Evolutionary conservation across 2,888 invertebrate genomes (phyloP), one percentile per base, ranked within the genome.

Genomic region (Phyllotreta cruciferae): DNA sequence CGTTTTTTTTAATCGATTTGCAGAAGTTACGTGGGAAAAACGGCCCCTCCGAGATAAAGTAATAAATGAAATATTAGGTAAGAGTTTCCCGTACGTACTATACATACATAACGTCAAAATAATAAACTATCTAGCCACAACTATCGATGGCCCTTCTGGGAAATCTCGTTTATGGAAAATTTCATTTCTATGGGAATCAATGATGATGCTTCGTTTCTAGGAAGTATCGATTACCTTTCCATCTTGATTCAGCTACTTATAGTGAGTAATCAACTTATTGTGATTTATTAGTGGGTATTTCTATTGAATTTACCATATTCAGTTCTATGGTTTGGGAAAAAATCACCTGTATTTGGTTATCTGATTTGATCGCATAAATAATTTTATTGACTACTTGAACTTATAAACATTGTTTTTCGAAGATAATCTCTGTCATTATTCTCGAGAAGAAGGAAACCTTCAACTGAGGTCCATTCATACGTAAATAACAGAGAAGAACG

Each of bases 351-450:
- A 24, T 24, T 24, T 24, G 24, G 34, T 38, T n/a, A 55, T 55
- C 24, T 35, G 41, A 42, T 55, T 41, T 10, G 38, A 9, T 56
- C n/a, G 10, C 11, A 35, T 11, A 35, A 49, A 47, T 39, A 39
- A 57, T 57, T 57, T 57, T 49, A 65, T 72, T 70, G 70, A 72
- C 49, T 35, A 10, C 35, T 47, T 47, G 34, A 24, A 14, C 47
- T 70, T 71, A 70, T 54, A 72, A 71, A 69, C 69, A 66, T 60
- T 24, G 54, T 60, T 60, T 60, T 56, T 44, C 9, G 11, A 42
- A 62, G 50, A 56, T 55, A 11, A 50, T 62, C 45, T 54, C 45
- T 7, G 11, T 60, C 55, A 39, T 61, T 61, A 61, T 55, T 14
- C 38, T 37, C 24, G 42, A 56, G 55, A 39, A 35, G 10, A 14